Evolutionary conservation across 2,888 invertebrate species (phyloP), one percentile per base, ranked within the genome.

Genomic region (Andricus curvator): DNA sequence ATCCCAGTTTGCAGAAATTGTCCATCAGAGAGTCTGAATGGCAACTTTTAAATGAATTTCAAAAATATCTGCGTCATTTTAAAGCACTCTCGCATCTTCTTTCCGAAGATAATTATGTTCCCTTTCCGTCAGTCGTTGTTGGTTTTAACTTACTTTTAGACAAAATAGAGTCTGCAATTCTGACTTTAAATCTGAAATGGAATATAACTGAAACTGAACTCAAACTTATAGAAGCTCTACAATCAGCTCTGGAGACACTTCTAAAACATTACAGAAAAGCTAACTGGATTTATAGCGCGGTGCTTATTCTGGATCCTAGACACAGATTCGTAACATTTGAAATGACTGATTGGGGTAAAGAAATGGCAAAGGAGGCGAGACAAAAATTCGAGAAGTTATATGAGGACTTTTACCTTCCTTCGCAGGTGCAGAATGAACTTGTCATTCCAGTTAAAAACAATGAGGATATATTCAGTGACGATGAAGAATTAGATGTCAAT

Each of bases 241-340:
- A 33, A 25, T 56, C 76, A 29, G 76, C 76, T n/a, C 25, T 51
- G 6, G 29, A 76, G 33, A 20, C 56, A 29, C 37, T 76, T 56
- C 44, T 33, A 11, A 76, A 76, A 1, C 33, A 76, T 37, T 76
- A 76, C 13, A 29, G 15, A 25, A 76, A 76, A 33, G 9, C 13
- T 37, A 76, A 76, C 25, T 56, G 76, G 76, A 25, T 76, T 20
- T 76, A 76, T n/a, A 56, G 51, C 15, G 20, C 51, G 15, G 60
- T 76, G 13, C 29, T 76, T 17, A 56, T 76, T 76, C 22, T 76
- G 22, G 56, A 76, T 29, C 76, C 56, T 33, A n/a, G 29, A 15
- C 76, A 76, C 20, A 76, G 29, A 56, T 56, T 76, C 6, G 56
- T 8, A 56, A 56, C 60, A 29, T 76, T 76, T 56, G 1, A 76